These are phyloP conservation scores for Drosophila kambysellisi DNA, from an alignment of 2,888 invertebrate genomes.

Conservation along the genomic window DNA sequence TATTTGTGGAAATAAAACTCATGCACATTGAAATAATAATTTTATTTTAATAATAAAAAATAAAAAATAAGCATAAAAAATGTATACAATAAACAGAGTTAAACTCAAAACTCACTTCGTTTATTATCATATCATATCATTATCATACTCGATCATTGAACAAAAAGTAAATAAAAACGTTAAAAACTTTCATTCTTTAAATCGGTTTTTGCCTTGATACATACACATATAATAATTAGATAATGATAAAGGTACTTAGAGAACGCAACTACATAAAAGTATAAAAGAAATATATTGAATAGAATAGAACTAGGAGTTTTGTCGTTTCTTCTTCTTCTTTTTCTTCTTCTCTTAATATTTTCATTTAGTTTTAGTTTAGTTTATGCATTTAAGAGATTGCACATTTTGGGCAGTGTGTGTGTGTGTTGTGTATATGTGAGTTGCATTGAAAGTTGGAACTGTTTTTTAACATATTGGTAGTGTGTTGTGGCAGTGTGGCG, in stretches of 20 bases:
- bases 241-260: slow-evolving; percentile 77
- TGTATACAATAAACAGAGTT: slow-evolving; percentile 79
- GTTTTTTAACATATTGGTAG: slow-evolving; percentile 39
- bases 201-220: slow-evolving; percentile 25
- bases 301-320: slow-evolving; percentile 70
- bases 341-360: slow-evolving; percentile 25
- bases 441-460: slow-evolving; percentile 64
- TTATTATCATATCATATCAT: slow-evolving; percentile 41
- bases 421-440: slow-evolving; percentile 3
- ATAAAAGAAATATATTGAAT: slow-evolving; percentile 59
- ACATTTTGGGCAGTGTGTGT: slow-evolving; percentile 77
- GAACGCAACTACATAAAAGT: slow-evolving; percentile 69
- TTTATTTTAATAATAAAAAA: slow-evolving; percentile 81
- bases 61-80: slow-evolving; percentile 78
- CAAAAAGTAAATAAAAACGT: slow-evolving; percentile 58
- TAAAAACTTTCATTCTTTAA: slow-evolving; percentile 32
- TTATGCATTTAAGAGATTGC: slow-evolving; percentile 73
- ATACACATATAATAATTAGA: slow-evolving; percentile 51
- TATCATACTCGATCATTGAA: slow-evolving; percentile 57
- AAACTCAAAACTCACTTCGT: slow-evolving; percentile 71
- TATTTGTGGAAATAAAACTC: slow-evolving; percentile 68
- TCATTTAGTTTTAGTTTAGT: slow-evolving; percentile 50
- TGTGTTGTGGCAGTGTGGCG: slow-evolving; percentile 68
- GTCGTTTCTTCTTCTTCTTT: slow-evolving; percentile 20
- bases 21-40: slow-evolving; percentile 79